These are phyloP conservation scores for Carabus problematicus DNA, from an alignment of 2,888 invertebrate species.

Conservation along the genomic window DNA sequence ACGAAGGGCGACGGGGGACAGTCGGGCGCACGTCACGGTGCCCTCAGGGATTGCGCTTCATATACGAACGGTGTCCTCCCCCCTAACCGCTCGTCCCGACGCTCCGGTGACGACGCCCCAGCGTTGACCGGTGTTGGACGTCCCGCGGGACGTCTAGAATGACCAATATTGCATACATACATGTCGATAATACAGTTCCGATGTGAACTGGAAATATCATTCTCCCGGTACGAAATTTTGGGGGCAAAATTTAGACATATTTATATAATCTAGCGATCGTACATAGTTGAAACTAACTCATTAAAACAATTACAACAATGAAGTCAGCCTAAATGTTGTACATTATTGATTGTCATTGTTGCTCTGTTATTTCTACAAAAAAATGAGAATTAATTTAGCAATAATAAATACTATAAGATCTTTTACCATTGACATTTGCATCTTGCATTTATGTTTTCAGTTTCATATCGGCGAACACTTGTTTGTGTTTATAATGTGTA, in stretches of 20 bases:
- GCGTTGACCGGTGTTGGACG: slow-evolving; percentile 42
- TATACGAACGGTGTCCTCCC: slow-evolving; percentile 24
- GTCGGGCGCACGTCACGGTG: slow-evolving; percentile 35
- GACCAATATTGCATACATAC: slow-evolving; percentile 48
- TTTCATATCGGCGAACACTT: too few species aligned
- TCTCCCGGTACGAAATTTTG: slow-evolving; percentile 4
- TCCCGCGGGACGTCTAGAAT: slow-evolving; percentile 46
- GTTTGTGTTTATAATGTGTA: too few species aligned
- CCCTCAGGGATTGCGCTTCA: slow-evolving; percentile 39
- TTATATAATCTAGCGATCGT: too few species aligned
- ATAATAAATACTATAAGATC: too few species aligned
- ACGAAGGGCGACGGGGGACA: slow-evolving; percentile 7
- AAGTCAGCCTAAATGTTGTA: too few species aligned
- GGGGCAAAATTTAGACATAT: background rate
- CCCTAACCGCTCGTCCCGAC: slow-evolving; percentile 34
- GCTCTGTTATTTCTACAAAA: too few species aligned
- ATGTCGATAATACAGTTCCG: slow-evolving; percentile 45
- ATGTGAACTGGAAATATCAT: slow-evolving; percentile 11
- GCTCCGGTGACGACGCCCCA: slow-evolving; percentile 44
- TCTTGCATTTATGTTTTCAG: too few species aligned
- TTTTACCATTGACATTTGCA: too few species aligned
- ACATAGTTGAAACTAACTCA: too few species aligned
- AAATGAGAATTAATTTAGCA: too few species aligned
- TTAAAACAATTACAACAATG: too few species aligned
- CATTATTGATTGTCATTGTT: too few species aligned